Evolutionary conservation across 1,140 invertebrate genomes (phyloP).

Genomic region (Frieseomelitta varia): DNA sequence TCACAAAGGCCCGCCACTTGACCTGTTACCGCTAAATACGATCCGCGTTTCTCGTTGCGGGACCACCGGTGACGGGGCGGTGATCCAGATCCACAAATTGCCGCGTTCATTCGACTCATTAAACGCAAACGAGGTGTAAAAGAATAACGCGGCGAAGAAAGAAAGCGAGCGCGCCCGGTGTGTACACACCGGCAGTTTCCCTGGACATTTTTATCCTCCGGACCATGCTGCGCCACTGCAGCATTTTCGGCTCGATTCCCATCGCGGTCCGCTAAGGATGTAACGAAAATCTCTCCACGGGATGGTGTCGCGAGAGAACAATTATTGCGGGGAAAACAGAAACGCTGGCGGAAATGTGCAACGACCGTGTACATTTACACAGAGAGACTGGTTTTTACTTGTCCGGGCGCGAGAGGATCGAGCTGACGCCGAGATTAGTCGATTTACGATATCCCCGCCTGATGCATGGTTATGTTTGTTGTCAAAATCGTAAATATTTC

Average conservation of each 20-base stretch:
- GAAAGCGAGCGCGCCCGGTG: neutral
- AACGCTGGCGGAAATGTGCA: neutral
- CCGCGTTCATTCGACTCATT: conserved; percentile 42
- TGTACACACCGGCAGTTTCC: neutral
- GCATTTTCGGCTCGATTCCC: neutral
- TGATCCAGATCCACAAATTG: conserved; percentile 36
- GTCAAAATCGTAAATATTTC: conserved; percentile 6
- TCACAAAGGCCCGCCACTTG: conserved; percentile 59
- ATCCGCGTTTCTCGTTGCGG: conserved; percentile 9
- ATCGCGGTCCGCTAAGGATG: neutral
- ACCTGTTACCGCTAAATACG: conserved; percentile 49
- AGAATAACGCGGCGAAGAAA: neutral
- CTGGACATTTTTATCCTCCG: neutral
- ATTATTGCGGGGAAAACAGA: too few species aligned
- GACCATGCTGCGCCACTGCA: neutral
- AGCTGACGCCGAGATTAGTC: conserved; percentile 20
- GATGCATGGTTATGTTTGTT: conserved; percentile 15
- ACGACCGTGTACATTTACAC: neutral
- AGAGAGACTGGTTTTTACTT: neutral
- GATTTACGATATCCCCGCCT: neutral
- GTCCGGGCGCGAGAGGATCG: neutral
- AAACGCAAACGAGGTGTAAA: conserved; percentile 32
- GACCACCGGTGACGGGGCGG: neutral
- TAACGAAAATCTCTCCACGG: neutral
- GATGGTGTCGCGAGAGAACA: too few species aligned